A percentile compares a stretch with the other conserved stretches of the same genome.
Conservation (phyloP, 2,797 vertebrate genomes). For the Pitangus sulphuratus region DNA sequence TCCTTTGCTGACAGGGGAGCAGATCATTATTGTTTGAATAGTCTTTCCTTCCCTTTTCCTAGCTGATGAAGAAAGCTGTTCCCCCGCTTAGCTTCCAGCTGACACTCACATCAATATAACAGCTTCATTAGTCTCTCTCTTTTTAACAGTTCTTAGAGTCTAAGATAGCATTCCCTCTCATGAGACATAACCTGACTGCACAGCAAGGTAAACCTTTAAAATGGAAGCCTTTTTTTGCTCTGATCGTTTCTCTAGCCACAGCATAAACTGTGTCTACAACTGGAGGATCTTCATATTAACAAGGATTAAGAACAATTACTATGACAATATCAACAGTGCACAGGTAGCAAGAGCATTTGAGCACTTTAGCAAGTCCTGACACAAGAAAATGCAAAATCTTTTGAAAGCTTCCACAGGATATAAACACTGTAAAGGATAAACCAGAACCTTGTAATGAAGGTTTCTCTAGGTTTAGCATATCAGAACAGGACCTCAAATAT, state of each 20-base stretch:
- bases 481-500: background rate
- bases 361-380: background rate
- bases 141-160: conserved; percentile 16
- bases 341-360: background rate
- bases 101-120: conserved; percentile 6
- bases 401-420: background rate
- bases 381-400: background rate
- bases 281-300: background rate
- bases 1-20: background rate
- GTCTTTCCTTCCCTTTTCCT: background rate
- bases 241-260: background rate
- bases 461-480: background rate
- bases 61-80: conserved; percentile 30
- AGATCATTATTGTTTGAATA: background rate
- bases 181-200: background rate
- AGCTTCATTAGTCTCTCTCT: conserved; percentile 54
- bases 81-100: conserved; percentile 32
- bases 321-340: background rate
- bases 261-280: background rate
- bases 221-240: background rate
- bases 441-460: background rate
- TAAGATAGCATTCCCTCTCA: conserved; percentile 5
- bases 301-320: background rate
- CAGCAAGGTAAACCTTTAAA: conserved; percentile 12
- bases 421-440: background rate